These are phyloP conservation scores for Drosophila aff. DNA, from an alignment of 1,140 invertebrate genomes.

Conservation along the genomic window DNA sequence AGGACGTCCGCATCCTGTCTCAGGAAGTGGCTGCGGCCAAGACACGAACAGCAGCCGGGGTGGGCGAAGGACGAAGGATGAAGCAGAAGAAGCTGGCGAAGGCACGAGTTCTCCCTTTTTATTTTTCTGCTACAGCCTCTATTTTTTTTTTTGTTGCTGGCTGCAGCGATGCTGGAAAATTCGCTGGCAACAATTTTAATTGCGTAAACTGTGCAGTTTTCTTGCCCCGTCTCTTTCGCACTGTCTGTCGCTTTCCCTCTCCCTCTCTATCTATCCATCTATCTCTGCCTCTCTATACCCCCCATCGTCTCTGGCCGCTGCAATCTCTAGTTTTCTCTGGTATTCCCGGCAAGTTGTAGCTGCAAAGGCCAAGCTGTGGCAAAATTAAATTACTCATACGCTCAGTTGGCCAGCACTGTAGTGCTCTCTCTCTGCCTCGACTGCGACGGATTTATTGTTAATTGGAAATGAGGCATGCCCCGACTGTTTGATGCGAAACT, in stretches of 20 bases:
- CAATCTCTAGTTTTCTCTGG: constrained; percentile 34
- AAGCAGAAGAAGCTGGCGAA: constrained; percentile 13
- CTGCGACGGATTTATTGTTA: constrained; percentile 78
- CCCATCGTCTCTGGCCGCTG: background rate
- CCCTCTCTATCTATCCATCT: constrained; percentile 11
- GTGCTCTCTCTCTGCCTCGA: constrained; percentile 15
- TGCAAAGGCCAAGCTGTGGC: constrained; percentile 74
- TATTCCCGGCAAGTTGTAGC: constrained; percentile 47
- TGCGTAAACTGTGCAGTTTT: constrained; percentile 77
- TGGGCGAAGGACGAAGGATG: background rate
- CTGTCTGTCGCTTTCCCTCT: background rate
- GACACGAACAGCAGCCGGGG: constrained; percentile 61
- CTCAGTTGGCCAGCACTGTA: constrained; percentile 66
- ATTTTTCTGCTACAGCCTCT: constrained; percentile 28
- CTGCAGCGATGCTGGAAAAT: constrained; percentile 61
- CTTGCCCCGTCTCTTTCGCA: constrained; percentile 24
- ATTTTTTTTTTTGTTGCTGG: constrained; percentile 26
- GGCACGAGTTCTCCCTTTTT: constrained; percentile 20
- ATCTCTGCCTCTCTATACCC: background rate
- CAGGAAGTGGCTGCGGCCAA: constrained; percentile 68
- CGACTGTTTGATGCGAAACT: constrained; percentile 73
- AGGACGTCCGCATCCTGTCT: constrained; percentile 56
- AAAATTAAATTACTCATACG: constrained; percentile 83
- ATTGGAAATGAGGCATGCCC: constrained; percentile 81
- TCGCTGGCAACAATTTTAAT: constrained; percentile 82